A percentile compares a stretch with the other conserved stretches of the same genome.
Evolutionary conservation across 2,888 invertebrate genomes (phyloP).

Genomic region (Scrobipalpa costella): DNA sequence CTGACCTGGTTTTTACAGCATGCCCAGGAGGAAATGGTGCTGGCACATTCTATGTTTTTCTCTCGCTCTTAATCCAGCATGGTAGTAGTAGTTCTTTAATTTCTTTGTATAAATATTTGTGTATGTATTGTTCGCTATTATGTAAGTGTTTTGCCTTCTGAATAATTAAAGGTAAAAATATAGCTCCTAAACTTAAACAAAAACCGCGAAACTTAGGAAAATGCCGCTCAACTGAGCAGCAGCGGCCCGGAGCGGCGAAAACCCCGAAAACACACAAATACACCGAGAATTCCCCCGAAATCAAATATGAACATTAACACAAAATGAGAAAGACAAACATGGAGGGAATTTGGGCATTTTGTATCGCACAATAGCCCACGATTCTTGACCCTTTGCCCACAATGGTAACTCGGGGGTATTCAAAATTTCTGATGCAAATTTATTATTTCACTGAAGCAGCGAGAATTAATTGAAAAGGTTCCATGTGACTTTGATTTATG

Average conservation of each 20-base stretch:
- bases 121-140: too few species aligned
- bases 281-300: conserved; percentile 42
- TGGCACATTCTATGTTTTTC: too few species aligned
- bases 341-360: conserved; percentile 37
- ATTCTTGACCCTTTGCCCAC: conserved; percentile 49
- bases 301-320: conserved; percentile 69
- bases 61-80: too few species aligned
- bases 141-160: neutral
- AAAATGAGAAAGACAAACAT: conserved; percentile 70
- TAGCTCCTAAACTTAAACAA: neutral
- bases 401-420: conserved; percentile 32
- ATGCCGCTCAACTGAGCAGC: conserved; percentile 41
- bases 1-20: too few species aligned
- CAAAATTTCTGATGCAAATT: conserved; percentile 51
- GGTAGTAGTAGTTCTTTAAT: too few species aligned
- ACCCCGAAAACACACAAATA: conserved; percentile 37
- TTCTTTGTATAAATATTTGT: too few species aligned
- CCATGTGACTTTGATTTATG: conserved; percentile 51
- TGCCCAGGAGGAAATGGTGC: too few species aligned
- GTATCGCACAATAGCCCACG: conserved; percentile 59
- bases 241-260: conserved; percentile 28
- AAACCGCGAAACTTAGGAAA: neutral
- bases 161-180: neutral
- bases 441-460: conserved; percentile 44
- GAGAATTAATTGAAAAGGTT: conserved; percentile 57